phyloP scores from a whole-genome alignment of 1,140 invertebrate genomes.

The Epicauta chinensis region DNA sequence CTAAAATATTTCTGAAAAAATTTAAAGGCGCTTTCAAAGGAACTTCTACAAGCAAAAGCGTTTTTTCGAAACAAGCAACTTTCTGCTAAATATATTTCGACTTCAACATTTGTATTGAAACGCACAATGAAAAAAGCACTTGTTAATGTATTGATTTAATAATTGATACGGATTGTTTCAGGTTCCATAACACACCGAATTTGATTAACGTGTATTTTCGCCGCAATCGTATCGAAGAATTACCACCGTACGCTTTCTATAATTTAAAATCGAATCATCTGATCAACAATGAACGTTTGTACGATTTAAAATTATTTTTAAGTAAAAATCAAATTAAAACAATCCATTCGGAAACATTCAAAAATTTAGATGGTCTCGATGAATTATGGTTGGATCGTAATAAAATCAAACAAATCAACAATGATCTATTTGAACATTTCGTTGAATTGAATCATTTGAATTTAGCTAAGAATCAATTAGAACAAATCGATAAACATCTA shows the following conservation, averaged over 20 bases:
- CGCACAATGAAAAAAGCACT: too few species aligned
- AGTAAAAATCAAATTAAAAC: constrained; percentile 33
- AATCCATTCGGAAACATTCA: constrained; percentile 28
- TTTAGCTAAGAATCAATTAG: constrained; percentile 29
- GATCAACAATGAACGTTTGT: constrained; percentile 13
- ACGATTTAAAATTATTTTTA: constrained; percentile 30
- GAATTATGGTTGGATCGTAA: constrained; percentile 34
- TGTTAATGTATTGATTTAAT: too few species aligned
- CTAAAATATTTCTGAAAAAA: too few species aligned
- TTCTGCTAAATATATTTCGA: too few species aligned
- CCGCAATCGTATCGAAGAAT: constrained; percentile 26
- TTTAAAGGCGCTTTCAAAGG: too few species aligned
- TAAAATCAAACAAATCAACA: constrained; percentile 21
- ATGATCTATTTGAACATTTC: constrained; percentile 20
- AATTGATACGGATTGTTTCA: too few species aligned
- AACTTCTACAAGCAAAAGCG: too few species aligned
- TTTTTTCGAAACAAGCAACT: too few species aligned
- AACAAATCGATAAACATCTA: constrained; percentile 9
- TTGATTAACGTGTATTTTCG: constrained; percentile 27
- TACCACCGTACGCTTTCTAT: constrained; percentile 31
- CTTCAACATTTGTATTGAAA: too few species aligned
- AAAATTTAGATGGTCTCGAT: constrained; percentile 23
- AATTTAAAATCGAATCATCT: constrained; percentile 26
- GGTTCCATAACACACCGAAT: constrained; percentile 28
- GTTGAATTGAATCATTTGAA: constrained; percentile 22